These are phyloP conservation scores for Polyergus mexicanus DNA, from an alignment of 1,140 invertebrate genomes.

Conservation along the genomic window DNA sequence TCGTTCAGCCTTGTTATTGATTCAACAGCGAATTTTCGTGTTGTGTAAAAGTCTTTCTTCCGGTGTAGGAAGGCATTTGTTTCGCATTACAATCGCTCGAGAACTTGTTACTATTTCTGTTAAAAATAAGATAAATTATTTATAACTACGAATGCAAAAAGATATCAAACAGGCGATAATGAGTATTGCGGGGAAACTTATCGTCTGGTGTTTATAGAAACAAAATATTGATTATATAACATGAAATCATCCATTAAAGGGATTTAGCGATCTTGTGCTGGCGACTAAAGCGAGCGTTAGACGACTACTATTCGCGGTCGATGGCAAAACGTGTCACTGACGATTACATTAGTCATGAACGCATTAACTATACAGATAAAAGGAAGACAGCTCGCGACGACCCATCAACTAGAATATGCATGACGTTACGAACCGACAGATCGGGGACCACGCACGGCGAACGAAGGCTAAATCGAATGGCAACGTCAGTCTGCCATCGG, in stretches of 20 bases:
- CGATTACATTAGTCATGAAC: slow-evolving; percentile 74
- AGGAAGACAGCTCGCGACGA: slow-evolving; percentile 70
- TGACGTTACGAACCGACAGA: slow-evolving; percentile 69
- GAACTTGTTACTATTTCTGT: slow-evolving; percentile 19
- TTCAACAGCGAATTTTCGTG: slow-evolving; percentile 57
- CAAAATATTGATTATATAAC: slow-evolving; percentile 16
- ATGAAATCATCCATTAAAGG: background rate
- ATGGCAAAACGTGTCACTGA: slow-evolving; percentile 71
- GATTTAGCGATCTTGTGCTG: slow-evolving; percentile 44
- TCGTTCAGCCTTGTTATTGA: slow-evolving; percentile 60
- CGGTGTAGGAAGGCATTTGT: slow-evolving; percentile 1
- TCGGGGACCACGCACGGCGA: slow-evolving; percentile 54
- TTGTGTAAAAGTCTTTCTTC: slow-evolving; percentile 44
- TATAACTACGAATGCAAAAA: background rate
- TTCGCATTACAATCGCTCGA: slow-evolving; percentile 19
- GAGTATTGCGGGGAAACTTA: background rate
- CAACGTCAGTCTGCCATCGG: slow-evolving; percentile 66
- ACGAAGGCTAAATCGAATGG: slow-evolving; percentile 71
- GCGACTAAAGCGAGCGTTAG: slow-evolving; percentile 17
- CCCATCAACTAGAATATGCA: slow-evolving; percentile 77
- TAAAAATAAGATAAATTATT: slow-evolving; percentile 28
- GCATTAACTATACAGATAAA: slow-evolving; percentile 79
- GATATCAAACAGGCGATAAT: background rate
- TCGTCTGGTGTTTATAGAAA: background rate
- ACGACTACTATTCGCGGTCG: slow-evolving; percentile 57